Evolutionary conservation across 2,888 invertebrate species (phyloP), one percentile per base, ranked within the genome.

Genomic region (Orthonevra nobilis): DNA sequence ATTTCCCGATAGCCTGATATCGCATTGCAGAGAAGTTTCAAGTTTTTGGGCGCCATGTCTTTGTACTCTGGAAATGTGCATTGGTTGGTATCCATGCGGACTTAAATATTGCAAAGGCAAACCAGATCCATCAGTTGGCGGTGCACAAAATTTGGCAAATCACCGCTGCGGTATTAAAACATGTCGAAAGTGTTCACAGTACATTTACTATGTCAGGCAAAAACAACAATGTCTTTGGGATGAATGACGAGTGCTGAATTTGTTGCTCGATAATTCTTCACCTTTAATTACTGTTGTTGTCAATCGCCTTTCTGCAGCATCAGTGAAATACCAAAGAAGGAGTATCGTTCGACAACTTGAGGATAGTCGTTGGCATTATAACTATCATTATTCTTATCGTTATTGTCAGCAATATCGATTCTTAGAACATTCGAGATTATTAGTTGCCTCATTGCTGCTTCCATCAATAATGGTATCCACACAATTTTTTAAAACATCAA

Each of bases 81-180:
- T 97, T 56, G 96, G 96, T 58, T 98, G 97, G 97, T 98, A 97
- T 89, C 97, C 98, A 0, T 98, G 97, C 88, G 97, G 96, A 15
- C 91, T 98, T 38, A 97, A 97, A 87, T 98, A 97, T 89, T 98
- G 98, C 89, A 95, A 96, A 85, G 94, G 94, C 40, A 94, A 94
- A 87, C 92, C 92, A 40, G 91, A 92, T 82, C 83, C 83, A 68
- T 74, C 81, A 15, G 79, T 70, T 36, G 82, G 89, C 50, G 89
- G 88, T 82, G 89, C 87, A 44, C 91, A 91, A 82, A 92, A 91
- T 56, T 73, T 81, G 61, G 86, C 93, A 89, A 91, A 92, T 91
- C 97, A 97, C 90, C 92, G 97, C 56, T 98, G 98, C 87, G 98
- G 98, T 81, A 98, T 98, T 86, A 97, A 97, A 89, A 98, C 98